Conservation (phyloP, 2,797 vertebrate genomes). For the Micromesistius poutassou region DNA sequence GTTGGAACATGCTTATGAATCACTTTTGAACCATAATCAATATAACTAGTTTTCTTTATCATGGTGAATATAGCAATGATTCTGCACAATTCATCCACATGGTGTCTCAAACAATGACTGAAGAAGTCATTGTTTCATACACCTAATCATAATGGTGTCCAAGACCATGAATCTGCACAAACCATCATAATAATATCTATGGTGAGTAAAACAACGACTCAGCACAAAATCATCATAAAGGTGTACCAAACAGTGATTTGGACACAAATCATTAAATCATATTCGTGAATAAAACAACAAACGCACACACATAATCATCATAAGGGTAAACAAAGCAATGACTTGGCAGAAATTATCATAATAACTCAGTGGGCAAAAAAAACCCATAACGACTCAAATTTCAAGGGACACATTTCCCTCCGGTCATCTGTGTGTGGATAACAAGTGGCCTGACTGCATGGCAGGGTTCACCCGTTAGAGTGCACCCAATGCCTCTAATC, state of each 20-base stretch:
- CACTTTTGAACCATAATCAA: neutral
- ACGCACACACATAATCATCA: neutral
- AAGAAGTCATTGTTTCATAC: too few species aligned
- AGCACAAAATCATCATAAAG: too few species aligned
- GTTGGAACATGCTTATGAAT: neutral
- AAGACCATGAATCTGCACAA: neutral
- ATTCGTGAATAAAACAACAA: neutral
- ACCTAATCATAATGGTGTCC: neutral
- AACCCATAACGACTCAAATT: neutral
- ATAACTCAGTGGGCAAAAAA: neutral
- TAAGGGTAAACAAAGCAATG: neutral
- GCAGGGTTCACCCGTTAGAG: slow-evolving; percentile 45
- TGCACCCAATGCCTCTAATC: slow-evolving; percentile 59
- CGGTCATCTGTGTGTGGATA: neutral
- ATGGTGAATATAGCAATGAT: too few species aligned
- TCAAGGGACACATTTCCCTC: neutral
- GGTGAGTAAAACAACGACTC: too few species aligned
- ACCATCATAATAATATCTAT: too few species aligned
- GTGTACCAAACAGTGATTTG: neutral
- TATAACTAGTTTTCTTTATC: neutral
- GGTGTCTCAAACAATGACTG: neutral
- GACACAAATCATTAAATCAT: neutral
- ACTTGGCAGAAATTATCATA: neutral
- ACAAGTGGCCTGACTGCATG: neutral
- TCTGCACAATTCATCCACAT: too few species aligned